phyloP scores from a whole-genome alignment of 2,888 invertebrate genomes.

The Pseudococcus longispinus region DNA sequence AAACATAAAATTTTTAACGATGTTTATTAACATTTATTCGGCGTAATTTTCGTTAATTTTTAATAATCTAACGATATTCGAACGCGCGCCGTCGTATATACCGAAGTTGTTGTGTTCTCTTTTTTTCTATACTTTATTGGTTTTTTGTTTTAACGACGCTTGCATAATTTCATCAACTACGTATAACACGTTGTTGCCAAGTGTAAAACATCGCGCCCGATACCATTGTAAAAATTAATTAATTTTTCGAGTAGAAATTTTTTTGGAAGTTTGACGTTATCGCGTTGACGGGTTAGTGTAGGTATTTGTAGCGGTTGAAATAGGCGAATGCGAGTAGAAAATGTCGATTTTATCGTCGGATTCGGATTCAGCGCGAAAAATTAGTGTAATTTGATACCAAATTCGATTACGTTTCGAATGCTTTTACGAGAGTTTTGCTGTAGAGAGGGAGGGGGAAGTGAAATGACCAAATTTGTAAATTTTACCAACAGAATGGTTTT shows the following conservation, averaged over 20 bases:
- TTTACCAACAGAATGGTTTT: neutral
- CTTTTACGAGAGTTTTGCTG: neutral
- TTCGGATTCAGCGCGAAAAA: neutral
- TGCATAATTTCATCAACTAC: neutral
- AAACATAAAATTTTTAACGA: conserved; percentile 24
- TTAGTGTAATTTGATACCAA: neutral
- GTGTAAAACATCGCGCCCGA: neutral
- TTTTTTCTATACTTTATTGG: neutral
- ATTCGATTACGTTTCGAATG: neutral
- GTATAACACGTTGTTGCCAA: neutral
- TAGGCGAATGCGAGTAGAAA: neutral
- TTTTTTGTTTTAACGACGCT: neutral
- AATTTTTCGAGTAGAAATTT: neutral
- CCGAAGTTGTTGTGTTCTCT: neutral
- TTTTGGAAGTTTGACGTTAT: neutral
- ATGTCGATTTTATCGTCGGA: neutral
- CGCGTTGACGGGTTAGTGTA: neutral
- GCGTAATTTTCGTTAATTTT: conserved; percentile 13
- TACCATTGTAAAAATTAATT: neutral
- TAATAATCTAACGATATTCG: conserved; percentile 5
- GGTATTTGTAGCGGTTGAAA: too few relatives aligned
- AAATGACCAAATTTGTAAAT: neutral
- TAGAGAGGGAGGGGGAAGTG: neutral
- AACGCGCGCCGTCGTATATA: neutral
- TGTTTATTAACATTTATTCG: neutral